Evolutionary conservation across 2,797 vertebrate genomes (phyloP).

Genomic region (Cyprinella venusta): DNA sequence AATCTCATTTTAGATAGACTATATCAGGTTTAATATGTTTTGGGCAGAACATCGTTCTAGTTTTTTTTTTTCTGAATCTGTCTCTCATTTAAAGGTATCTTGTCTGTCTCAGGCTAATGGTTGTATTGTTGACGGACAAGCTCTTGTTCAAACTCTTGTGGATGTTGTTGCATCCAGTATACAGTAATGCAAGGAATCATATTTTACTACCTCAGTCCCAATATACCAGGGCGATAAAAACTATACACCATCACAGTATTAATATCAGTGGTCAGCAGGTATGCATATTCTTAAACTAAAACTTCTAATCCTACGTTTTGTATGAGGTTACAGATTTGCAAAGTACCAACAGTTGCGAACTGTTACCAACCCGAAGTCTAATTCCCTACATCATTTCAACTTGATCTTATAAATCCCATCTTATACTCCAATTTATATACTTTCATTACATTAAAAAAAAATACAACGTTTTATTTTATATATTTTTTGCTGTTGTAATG

Average conservation of each 20-base stretch:
- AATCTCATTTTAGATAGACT: slow-evolving; percentile 37
- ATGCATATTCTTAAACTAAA: neutral
- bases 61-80: slow-evolving; percentile 4
- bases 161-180: too few relatives aligned
- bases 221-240: neutral
- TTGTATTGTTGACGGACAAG: slow-evolving; percentile 14
- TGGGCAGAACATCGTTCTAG: neutral
- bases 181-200: neutral
- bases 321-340: neutral
- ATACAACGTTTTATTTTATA: too few relatives aligned
- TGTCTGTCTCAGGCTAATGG: neutral
- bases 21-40: slow-evolving; percentile 38
- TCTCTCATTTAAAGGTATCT: neutral
- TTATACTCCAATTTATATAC: neutral
- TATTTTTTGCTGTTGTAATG: too few relatives aligned
- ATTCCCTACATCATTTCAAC: neutral
- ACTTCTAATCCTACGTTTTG: neutral
- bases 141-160: slow-evolving; percentile 20
- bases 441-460: neutral
- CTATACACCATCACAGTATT: too few relatives aligned
- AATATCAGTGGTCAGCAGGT: neutral
- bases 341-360: too few relatives aligned
- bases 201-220: neutral
- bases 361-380: neutral
- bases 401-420: neutral